Conservation (phyloP, 2,797 vertebrate genomes). For the Pitangus sulphuratus region DNA sequence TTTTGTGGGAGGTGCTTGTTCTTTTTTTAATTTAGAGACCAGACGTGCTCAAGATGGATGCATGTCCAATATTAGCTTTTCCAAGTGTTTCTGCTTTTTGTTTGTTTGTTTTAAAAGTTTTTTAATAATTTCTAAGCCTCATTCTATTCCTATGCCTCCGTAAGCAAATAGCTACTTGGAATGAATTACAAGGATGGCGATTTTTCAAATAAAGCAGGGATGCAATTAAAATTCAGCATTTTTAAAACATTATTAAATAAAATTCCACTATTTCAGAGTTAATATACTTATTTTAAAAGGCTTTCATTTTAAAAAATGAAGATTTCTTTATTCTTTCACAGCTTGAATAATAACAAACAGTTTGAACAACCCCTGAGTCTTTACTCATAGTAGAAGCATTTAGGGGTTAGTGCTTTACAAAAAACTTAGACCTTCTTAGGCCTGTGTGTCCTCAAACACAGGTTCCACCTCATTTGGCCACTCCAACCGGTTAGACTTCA, state of each 20-base stretch:
- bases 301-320: background rate
- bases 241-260: background rate
- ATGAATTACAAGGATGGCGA: background rate
- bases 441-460: background rate
- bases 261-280: background rate
- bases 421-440: background rate
- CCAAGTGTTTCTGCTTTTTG: background rate
- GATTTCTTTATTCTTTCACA: background rate
- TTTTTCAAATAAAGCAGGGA: background rate
- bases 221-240: background rate
- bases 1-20: too few species aligned
- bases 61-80: background rate
- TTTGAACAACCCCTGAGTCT: rapidly evolving
- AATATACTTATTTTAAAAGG: background rate
- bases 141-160: background rate
- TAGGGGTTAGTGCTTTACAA: background rate
- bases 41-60: background rate
- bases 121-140: background rate
- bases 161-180: background rate
- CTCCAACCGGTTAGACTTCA: rapidly evolving
- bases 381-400: background rate
- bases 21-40: background rate
- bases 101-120: background rate
- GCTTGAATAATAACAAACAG: background rate
- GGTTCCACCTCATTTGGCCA: background rate